Conservation (phyloP, 2,113 vertebrate genomes). For the Thunnus thynnus region DNA sequence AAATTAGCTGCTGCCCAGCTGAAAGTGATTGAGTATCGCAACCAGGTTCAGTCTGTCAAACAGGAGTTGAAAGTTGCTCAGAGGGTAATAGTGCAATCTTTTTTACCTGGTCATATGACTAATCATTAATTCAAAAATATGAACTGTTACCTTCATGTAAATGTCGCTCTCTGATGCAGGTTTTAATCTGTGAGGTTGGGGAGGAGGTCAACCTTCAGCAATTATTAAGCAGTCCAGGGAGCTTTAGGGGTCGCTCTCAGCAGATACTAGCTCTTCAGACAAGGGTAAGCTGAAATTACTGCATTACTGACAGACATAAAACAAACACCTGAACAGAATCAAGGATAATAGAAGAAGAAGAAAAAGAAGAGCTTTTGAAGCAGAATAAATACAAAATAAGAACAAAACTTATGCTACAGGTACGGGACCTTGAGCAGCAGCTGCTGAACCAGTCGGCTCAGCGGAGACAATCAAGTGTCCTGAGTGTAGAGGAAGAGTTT, state of each 20-base stretch:
- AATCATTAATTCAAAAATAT: not conserved
- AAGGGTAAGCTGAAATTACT: constrained; percentile 83
- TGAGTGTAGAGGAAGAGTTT: constrained; percentile 75
- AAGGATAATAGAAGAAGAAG: no score
- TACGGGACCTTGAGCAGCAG: constrained; percentile 92
- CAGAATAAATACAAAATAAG: no score
- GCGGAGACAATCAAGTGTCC: constrained; percentile 70
- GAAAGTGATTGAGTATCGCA: constrained; percentile 91
- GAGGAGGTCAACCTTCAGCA: constrained; percentile 91
- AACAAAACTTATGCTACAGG: constrained; percentile 74
- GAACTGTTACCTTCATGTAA: not conserved
- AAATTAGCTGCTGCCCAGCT: constrained; percentile 88
- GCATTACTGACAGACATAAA: not conserved
- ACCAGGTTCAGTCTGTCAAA: constrained; percentile 90
- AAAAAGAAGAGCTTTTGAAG: no score
- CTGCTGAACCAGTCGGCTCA: constrained; percentile 80
- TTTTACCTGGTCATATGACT: not conserved
- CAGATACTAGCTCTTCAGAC: constrained; percentile 92
- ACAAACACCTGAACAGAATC: not conserved
- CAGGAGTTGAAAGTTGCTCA: constrained; percentile 93
- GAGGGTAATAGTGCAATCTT: constrained; percentile 84
- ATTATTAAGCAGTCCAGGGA: constrained; percentile 85
- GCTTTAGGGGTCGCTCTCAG: constrained; percentile 93
- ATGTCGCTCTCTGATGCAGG: constrained; percentile 75
- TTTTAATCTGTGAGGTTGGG: constrained; percentile 91